Evolutionary conservation across 2,888 invertebrate species (phyloP), one percentile per base, ranked within the genome.

Genomic region (Arctia plantaginis): DNA sequence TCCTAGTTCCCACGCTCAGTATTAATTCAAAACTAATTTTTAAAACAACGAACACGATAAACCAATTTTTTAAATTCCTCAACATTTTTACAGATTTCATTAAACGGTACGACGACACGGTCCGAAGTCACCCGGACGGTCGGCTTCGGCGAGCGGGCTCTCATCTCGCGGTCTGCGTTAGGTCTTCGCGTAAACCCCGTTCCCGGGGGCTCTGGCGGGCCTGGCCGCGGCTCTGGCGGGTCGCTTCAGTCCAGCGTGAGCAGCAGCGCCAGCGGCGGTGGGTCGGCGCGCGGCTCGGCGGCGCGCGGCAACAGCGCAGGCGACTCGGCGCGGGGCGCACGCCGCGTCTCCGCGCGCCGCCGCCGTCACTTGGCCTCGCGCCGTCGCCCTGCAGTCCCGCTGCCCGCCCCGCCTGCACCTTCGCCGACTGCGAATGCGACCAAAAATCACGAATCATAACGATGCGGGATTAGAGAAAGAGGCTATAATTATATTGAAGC

Each of bases 351-450:
- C 96, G 96, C 93, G 93, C 93, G 94, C 90, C 93, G 96, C 96
- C 95, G 93, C 93, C 96, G 97, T 97, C 97, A 97, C 97, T 97
- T 97, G 96, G 96, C 97, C 95, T 97, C 96, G 90, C 97, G 97
- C 90, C 97, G 96, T 88, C 97, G 95, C 85, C 96, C 95, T 79
- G 89, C 91, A 77, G 88, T 0, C 23, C 20, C 90, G 81, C 92
- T 93, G 74, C 89, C 82, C 62, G 87, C 74, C 87, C 84, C 41
- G 87, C 83, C 39, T 86, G 74, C 81, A 27, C 91, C 91, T 77
- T 92, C 93, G 72, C 93, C 94, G 77, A 93, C 95, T 94, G 91
- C 30, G 41, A n/a, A n/a, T 1, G 41, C 15, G 35, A 12, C 12
- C 4, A 27, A 33, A 23, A 35, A 51, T 4, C 20, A 68, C 18